These are phyloP conservation scores for Rhea americana DNA, from an alignment of 2,113 vertebrate species.

Conservation along the genomic window DNA sequence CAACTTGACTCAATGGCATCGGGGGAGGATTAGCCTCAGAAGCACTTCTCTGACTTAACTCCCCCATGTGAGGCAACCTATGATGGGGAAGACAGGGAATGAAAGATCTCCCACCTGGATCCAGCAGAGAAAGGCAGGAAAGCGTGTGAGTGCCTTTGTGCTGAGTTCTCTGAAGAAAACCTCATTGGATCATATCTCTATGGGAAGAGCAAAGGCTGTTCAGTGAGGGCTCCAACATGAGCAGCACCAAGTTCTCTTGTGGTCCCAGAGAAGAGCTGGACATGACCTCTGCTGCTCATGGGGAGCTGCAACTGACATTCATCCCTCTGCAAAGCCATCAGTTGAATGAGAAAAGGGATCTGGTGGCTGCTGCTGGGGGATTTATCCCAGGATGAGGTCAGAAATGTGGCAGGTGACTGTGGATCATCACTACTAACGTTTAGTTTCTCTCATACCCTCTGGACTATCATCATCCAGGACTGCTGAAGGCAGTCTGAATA, in stretches of 20 bases:
- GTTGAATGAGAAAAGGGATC: neutral
- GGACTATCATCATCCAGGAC: neutral
- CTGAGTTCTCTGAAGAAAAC: conserved; percentile 86
- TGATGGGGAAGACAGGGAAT: neutral
- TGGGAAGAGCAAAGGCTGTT: neutral
- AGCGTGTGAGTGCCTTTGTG: conserved; percentile 82
- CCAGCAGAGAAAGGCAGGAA: conserved; percentile 89
- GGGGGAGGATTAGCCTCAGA: neutral
- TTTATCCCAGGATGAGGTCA: neutral
- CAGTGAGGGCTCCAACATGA: neutral
- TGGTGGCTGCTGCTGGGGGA: neutral
- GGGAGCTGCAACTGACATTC: neutral
- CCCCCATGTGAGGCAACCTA: neutral
- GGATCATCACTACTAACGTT: neutral
- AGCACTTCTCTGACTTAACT: fast-evolving
- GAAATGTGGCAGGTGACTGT: neutral
- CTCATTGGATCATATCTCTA: conserved; percentile 89
- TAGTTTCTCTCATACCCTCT: neutral
- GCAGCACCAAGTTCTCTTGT: neutral
- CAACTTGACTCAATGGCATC: neutral
- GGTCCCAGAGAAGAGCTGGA: neutral
- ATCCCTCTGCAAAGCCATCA: neutral
- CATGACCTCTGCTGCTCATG: neutral
- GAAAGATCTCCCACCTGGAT: conserved; percentile 67
- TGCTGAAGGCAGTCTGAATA: neutral